Evolutionary conservation across 2,113 vertebrate genomes (phyloP).

Genomic region (Oreotrochilus melanogaster): DNA sequence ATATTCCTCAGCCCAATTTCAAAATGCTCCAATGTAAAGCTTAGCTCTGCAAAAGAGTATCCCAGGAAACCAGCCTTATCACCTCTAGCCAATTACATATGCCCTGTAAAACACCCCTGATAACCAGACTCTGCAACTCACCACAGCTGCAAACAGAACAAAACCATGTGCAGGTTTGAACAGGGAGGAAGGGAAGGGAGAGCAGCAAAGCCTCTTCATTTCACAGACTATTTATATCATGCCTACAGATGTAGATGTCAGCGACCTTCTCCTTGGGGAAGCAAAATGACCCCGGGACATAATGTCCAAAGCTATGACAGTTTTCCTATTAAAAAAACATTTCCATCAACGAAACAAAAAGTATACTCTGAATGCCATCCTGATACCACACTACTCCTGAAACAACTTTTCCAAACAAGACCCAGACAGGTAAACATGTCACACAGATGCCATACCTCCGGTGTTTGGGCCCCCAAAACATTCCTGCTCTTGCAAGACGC

Average conservation of each 20-base stretch:
- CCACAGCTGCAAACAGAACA: background rate
- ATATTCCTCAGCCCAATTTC: background rate
- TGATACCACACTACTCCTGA: background rate
- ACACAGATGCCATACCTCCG: background rate
- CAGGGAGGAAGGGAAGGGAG: background rate
- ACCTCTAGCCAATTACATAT: background rate
- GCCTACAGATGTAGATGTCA: background rate
- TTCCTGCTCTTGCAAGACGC: background rate
- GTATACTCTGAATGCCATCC: background rate
- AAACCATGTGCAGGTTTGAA: accelerated
- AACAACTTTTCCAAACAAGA: background rate
- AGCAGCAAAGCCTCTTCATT: background rate
- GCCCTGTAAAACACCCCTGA: background rate
- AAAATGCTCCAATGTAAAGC: background rate
- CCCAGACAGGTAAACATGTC: background rate
- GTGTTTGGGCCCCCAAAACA: background rate
- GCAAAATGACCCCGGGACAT: background rate
- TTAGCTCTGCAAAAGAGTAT: background rate
- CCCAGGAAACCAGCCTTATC: background rate
- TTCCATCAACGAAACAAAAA: background rate
- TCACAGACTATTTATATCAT: background rate
- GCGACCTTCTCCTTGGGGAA: background rate
- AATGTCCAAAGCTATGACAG: background rate
- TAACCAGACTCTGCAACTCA: background rate
- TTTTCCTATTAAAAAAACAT: conserved; percentile 1